Evolutionary conservation across 2,113 vertebrate genomes (phyloP).

Genomic region (Amazona guildingii): DNA sequence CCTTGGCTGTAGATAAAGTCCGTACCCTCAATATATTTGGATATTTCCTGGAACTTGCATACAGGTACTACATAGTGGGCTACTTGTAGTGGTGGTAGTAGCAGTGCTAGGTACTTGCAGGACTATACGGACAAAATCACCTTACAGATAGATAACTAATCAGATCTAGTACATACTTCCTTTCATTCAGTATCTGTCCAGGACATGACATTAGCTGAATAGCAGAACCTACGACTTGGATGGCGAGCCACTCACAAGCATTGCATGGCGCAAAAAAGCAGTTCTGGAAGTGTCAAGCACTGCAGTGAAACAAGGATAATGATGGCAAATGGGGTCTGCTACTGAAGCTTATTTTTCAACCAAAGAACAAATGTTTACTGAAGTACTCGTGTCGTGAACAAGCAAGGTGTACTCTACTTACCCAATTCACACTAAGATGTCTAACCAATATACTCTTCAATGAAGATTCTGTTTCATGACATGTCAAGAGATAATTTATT

Average conservation of each 20-base stretch:
- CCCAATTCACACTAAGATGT: background rate
- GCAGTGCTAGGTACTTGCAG: background rate
- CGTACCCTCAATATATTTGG: background rate
- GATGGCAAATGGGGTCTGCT: conserved; percentile 54
- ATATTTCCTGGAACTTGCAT: background rate
- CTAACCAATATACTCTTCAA: background rate
- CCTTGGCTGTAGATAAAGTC: background rate
- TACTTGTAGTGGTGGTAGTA: background rate
- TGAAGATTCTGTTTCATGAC: background rate
- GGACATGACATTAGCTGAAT: background rate
- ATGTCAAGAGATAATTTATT: background rate
- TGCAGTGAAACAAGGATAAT: background rate
- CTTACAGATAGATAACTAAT: background rate
- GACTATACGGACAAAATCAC: background rate
- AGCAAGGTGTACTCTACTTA: background rate
- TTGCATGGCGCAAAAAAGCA: conserved; percentile 30
- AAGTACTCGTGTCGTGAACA: background rate
- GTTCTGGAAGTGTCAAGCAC: background rate
- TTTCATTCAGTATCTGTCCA: background rate
- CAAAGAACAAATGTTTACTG: background rate
- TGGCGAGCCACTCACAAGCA: background rate
- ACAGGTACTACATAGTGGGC: background rate
- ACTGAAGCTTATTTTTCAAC: background rate
- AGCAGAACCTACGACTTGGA: background rate
- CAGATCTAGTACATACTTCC: background rate